Percentiles rank a stretch among this genome's conserved stretches.
phyloP scores from a whole-genome alignment of 92 coral and sea anemone genomes.

The Metridium senile region DNA sequence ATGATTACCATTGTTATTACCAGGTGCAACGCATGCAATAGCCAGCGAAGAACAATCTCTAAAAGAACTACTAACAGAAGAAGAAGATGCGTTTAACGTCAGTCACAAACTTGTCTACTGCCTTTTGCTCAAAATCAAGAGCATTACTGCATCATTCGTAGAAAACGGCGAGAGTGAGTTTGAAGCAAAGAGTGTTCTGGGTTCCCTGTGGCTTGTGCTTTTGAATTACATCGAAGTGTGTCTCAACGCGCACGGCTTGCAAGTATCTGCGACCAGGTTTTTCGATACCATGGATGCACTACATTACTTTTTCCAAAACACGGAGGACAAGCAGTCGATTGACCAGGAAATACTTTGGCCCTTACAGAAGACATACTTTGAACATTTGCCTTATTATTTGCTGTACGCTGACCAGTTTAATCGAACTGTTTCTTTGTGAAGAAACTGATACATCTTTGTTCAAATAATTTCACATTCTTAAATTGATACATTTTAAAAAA shows the following conservation, averaged over 20 bases:
- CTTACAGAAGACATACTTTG: background rate
- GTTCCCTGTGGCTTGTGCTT: constrained; percentile 1
- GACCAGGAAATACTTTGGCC: background rate
- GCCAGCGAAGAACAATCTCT: background rate
- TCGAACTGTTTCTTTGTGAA: background rate
- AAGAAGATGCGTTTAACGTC: background rate
- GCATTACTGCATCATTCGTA: background rate
- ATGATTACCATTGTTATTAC: background rate
- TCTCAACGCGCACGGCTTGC: background rate
- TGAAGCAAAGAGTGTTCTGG: constrained; percentile 3
- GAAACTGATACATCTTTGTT: too few relatives aligned
- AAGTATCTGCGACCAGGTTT: background rate
- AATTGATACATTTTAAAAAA: too few relatives aligned
- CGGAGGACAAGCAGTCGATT: background rate
- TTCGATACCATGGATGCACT: background rate
- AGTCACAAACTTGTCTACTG: background rate
- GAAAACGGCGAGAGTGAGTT: background rate
- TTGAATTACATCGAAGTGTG: background rate
- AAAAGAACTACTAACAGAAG: background rate
- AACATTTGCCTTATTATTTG: background rate
- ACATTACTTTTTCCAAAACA: background rate
- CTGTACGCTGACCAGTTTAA: background rate
- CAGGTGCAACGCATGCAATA: background rate
- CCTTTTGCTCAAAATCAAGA: background rate
- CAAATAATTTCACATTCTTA: too few relatives aligned